These are phyloP conservation scores for Lophotis ruficrista DNA, from an alignment of 2,113 vertebrate species.

Conservation along the genomic window DNA sequence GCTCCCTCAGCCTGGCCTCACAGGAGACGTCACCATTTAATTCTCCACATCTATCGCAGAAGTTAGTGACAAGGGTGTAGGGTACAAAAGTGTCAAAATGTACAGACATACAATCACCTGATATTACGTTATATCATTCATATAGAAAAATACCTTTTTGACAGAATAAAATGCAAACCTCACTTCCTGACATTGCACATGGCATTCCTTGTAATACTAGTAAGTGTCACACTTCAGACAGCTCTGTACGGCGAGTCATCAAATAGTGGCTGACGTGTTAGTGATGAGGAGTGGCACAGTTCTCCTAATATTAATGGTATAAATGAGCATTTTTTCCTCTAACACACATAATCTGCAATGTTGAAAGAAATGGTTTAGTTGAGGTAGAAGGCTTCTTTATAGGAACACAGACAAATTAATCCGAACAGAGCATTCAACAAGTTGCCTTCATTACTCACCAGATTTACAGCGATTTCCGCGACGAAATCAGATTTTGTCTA, in stretches of 20 bases:
- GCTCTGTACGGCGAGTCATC: accelerated
- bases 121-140: not conserved
- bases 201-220: accelerated
- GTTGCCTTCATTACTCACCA: not conserved
- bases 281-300: not conserved
- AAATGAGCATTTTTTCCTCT: not conserved
- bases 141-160: accelerated
- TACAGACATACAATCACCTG: not conserved
- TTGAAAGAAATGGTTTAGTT: not conserved
- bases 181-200: accelerated
- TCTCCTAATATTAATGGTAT: not conserved
- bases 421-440: not conserved
- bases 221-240: not conserved
- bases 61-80: not conserved
- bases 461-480: not conserved
- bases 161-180: accelerated
- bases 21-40: too few species aligned
- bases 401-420: not conserved
- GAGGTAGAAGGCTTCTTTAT: not conserved
- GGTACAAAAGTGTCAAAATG: not conserved
- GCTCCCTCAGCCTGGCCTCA: too few species aligned
- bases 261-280: not conserved
- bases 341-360: too few species aligned
- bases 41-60: accelerated
- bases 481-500: not conserved